phyloP scores from a whole-genome alignment of 2,888 invertebrate species.

The Drosophila robusta region DNA sequence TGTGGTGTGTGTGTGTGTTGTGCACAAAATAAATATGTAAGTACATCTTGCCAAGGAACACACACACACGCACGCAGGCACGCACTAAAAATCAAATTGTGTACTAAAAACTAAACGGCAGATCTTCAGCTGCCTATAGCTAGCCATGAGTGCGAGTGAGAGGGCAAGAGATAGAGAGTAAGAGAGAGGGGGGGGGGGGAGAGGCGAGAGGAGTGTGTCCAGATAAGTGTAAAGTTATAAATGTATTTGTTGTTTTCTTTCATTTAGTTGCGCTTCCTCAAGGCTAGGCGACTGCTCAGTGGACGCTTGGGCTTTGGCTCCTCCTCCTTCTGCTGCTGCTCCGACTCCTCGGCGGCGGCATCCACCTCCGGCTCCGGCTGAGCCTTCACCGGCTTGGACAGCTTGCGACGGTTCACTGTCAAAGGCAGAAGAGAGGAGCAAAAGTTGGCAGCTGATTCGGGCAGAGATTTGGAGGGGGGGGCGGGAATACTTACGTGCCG shows the following conservation, averaged over 20 bases:
- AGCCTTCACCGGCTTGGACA: conserved; percentile 74
- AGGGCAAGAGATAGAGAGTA: conserved; percentile 1
- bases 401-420: conserved; percentile 82
- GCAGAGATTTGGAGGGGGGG: no score
- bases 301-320: conserved; percentile 82
- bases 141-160: conserved; percentile 66
- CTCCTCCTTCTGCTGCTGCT: conserved; percentile 81
- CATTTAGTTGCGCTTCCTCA: conserved; percentile 82
- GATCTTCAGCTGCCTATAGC: conserved; percentile 72
- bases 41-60: background rate
- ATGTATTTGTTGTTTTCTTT: conserved; percentile 2
- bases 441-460: no score
- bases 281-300: conserved; percentile 76
- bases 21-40: conserved; percentile 20
- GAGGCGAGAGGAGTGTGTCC: conserved; percentile 7
- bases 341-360: conserved; percentile 78
- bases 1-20: conserved; percentile 13
- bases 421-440: no score
- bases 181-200: background rate
- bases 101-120: conserved; percentile 77
- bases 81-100: conserved; percentile 58
- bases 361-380: conserved; percentile 73
- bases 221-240: conserved; percentile 18
- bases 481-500: conserved; percentile 76
- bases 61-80: conserved; percentile 16